Evolutionary conservation across 2,888 invertebrate genomes (phyloP).

Genomic region (Parnassius smintheus): DNA sequence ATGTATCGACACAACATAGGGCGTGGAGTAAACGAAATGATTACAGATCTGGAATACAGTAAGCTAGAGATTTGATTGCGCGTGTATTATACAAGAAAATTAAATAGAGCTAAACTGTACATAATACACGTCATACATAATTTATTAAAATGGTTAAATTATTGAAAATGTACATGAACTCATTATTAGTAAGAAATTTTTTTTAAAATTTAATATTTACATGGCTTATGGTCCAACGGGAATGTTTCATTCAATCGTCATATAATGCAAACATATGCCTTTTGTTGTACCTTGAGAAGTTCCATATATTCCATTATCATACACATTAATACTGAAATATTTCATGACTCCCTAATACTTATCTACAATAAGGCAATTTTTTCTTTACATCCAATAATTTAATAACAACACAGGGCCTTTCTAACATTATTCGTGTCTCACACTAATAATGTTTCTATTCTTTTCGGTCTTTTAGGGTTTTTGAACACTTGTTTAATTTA

Average conservation of each 20-base stretch:
- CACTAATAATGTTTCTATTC: slow-evolving; percentile 28
- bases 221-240: slow-evolving; percentile 28
- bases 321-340: slow-evolving; percentile 71
- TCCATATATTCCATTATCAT: slow-evolving; percentile 59
- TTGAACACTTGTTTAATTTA: slow-evolving; percentile 14
- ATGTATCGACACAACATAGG: slow-evolving; percentile 37
- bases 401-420: slow-evolving; percentile 27
- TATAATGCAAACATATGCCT: slow-evolving; percentile 32
- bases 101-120: slow-evolving; percentile 28
- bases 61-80: slow-evolving; percentile 13
- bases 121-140: slow-evolving; percentile 21
- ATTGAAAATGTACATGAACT: slow-evolving; percentile 6
- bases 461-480: slow-evolving; percentile 17
- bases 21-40: slow-evolving; percentile 41
- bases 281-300: slow-evolving; percentile 14
- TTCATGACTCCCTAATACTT: slow-evolving; percentile 39
- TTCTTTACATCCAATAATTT: slow-evolving; percentile 34
- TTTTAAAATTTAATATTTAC: slow-evolving; percentile 17
- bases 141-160: slow-evolving; percentile 9
- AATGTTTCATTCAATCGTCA: slow-evolving; percentile 25
- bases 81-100: slow-evolving; percentile 17
- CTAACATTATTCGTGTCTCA: slow-evolving; percentile 36
- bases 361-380: slow-evolving; percentile 56
- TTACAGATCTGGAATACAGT: slow-evolving; percentile 45
- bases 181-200: slow-evolving; percentile 16